Conservation (phyloP, 2,113 vertebrate species). For the Bungarus multicinctus region DNA sequence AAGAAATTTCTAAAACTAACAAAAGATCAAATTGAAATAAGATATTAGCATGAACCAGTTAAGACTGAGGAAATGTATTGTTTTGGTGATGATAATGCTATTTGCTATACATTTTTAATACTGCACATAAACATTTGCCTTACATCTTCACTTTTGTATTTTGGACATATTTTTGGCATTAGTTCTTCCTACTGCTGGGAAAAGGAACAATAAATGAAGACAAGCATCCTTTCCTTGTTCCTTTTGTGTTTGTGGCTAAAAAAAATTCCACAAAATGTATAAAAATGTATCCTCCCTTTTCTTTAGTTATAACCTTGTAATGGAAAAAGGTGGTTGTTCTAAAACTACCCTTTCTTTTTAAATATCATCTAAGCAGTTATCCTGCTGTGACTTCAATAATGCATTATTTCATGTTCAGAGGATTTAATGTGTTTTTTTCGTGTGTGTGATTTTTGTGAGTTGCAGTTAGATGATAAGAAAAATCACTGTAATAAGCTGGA, state of each 20-base stretch:
- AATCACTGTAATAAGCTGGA: slow-evolving; percentile 53
- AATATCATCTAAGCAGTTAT: slow-evolving; percentile 47
- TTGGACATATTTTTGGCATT: slow-evolving; percentile 2
- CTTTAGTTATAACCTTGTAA: slow-evolving; percentile 53
- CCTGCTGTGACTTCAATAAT: slow-evolving; percentile 67
- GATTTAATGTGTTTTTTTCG: slow-evolving; percentile 44
- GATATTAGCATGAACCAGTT: background rate
- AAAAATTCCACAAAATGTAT: slow-evolving; percentile 4
- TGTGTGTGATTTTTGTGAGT: slow-evolving; percentile 33
- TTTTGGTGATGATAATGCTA: background rate
- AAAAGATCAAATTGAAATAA: background rate
- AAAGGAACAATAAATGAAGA: slow-evolving; percentile 3
- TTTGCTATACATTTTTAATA: background rate
- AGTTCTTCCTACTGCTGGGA: background rate
- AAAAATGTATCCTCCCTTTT: slow-evolving; percentile 21
- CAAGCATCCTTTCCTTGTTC: background rate
- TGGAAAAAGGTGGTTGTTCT: slow-evolving; percentile 45
- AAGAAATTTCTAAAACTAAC: background rate
- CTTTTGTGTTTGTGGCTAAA: slow-evolving; percentile 15
- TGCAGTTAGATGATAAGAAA: slow-evolving; percentile 58
- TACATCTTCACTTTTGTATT: background rate
- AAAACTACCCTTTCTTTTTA: slow-evolving; percentile 49
- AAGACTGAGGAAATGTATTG: background rate
- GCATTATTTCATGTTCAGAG: slow-evolving; percentile 57
- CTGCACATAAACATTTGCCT: background rate